Base-by-base conservation (phyloP, 2,797 vertebrate species). In the Myotis findleyi region DNA sequence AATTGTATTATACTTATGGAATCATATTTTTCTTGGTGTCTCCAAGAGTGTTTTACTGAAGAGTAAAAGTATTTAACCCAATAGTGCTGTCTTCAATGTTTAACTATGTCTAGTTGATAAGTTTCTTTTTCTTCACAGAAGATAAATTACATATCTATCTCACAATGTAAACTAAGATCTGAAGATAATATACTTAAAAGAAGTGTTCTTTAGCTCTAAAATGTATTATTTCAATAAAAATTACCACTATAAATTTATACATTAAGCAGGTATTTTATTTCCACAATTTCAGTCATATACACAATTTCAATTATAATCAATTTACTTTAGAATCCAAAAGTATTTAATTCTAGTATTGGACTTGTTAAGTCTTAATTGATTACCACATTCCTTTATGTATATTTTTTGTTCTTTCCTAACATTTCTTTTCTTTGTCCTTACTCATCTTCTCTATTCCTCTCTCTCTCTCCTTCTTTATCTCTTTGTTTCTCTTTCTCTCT, bases 291-390 rank as follows among this genome's bases (percentile, higher is more conserved):
- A 33, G 10, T 87, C 44, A 79, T 62, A 62, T 20, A 36, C 7
- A 62, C 9, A 57, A 30, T 44, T 94, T 84, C 69, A 66, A 66
- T 86, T 92, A 89, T 83, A 77, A 68, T 59, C 12, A 68, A 89
- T 84, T n/a, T 0, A 53, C 25, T 30, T 91, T 71, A 75, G 41
- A 85, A 76, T 91, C 80, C 10, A 57, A n/a, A 73, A 41, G 9
- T 30, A 59, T 51, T 87, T 59, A 20, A 44, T 79, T 64, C 14
- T 55, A 76, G 1, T n/a, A n/a, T 33, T 21, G n/a, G 0, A 12
- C 20, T 53, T 94, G 51, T 53, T 87, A 62, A 66, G 49, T 55
- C 6, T 73, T 79, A 68, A 55, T 16, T 23, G 16, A 64, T 57
- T 68, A 27, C 0, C 17, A 53, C 47, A 6, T 49, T 76, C 27